Evolutionary conservation across 2,888 invertebrate species (phyloP).

Genomic region (Apodemia zela): DNA sequence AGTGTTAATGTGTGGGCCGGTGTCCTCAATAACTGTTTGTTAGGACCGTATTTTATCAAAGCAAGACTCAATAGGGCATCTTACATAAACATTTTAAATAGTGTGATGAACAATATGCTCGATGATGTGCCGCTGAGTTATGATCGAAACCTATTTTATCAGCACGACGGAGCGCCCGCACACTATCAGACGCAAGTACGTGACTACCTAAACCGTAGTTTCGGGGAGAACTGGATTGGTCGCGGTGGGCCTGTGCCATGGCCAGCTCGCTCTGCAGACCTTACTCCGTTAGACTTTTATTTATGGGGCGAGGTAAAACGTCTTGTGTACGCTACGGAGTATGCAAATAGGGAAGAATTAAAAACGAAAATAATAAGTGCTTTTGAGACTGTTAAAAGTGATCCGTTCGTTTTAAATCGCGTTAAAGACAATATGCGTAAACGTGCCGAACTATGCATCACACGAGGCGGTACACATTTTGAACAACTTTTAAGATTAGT

Average conservation of each 20-base stretch:
- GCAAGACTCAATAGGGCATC: constrained; percentile 15
- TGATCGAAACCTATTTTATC: constrained; percentile 21
- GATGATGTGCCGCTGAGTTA: constrained; percentile 24
- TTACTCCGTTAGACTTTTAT: too few relatives aligned
- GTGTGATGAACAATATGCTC: constrained; percentile 21
- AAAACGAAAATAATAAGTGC: too few relatives aligned
- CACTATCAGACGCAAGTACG: constrained; percentile 25
- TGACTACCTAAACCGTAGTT: constrained; percentile 19
- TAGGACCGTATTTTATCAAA: constrained; percentile 26
- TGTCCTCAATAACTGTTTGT: not conserved
- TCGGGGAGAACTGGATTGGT: not conserved
- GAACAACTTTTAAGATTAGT: not conserved
- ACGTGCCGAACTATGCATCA: not conserved
- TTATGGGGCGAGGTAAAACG: too few relatives aligned
- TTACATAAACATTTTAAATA: constrained; percentile 20
- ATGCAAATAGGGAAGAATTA: too few relatives aligned
- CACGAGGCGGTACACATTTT: not conserved
- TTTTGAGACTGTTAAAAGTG: too few relatives aligned
- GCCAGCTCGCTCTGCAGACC: not conserved
- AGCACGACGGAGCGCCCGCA: constrained; percentile 28
- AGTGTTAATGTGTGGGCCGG: constrained; percentile 29
- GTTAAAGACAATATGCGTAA: not conserved
- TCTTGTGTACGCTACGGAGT: not conserved
- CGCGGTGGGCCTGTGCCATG: not conserved
- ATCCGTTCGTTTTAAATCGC: too few relatives aligned